Conservation (phyloP, 1,140 invertebrate species). For the Cotesia chilonis region DNA sequence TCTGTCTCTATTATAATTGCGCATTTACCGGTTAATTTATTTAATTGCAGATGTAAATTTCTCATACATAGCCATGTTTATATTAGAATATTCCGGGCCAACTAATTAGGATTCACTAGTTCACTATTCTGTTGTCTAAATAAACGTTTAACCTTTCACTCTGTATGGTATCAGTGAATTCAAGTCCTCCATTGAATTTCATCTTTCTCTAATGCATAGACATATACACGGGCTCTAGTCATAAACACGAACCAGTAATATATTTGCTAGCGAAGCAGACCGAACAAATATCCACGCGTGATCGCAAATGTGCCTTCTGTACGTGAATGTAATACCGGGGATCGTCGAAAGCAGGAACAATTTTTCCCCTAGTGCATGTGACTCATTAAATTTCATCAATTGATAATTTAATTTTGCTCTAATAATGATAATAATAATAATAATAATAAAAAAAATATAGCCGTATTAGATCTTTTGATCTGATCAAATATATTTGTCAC, state of each 20-base stretch:
- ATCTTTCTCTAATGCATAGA: not conserved
- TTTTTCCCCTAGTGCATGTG: too few species aligned
- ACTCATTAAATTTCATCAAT: too few species aligned
- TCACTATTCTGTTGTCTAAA: not conserved
- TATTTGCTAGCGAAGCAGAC: slow-evolving; percentile 1
- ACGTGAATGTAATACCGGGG: not conserved
- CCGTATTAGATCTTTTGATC: too few species aligned
- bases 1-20: too few species aligned
- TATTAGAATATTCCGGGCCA: not conserved
- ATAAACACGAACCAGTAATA: slow-evolving; percentile 14
- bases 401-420: too few species aligned
- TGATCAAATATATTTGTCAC: too few species aligned
- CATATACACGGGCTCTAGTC: not conserved
- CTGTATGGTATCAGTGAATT: not conserved
- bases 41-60: too few species aligned
- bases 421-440: too few species aligned
- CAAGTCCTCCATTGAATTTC: too few species aligned
- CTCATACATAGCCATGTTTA: not conserved
- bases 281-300: slow-evolving; percentile 16
- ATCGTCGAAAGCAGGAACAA: not conserved
- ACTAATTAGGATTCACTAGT: slow-evolving; percentile 11
- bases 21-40: too few species aligned
- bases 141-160: not conserved
- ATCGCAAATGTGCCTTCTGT: not conserved
- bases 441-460: too few species aligned